A percentile compares a stretch with the other conserved stretches of the same genome.
These are phyloP conservation scores for Macrobrachium rosenbergii DNA, from an alignment of 1,140 invertebrate species.

Conservation along the genomic window DNA sequence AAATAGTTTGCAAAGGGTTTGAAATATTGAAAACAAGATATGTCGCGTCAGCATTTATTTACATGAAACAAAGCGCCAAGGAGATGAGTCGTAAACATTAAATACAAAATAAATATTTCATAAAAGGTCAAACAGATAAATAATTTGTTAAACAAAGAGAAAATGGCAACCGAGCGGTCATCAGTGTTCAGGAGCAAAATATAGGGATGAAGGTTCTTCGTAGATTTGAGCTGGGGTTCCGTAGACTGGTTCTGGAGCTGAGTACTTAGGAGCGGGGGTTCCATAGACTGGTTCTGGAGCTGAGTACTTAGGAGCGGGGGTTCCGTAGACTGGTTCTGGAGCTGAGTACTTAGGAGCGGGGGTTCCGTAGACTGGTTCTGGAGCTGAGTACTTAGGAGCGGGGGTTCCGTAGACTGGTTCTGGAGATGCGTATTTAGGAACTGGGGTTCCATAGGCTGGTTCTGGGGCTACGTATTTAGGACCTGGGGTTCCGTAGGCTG, in stretches of 20 bases:
- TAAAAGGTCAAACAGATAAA: slow-evolving; percentile 2
- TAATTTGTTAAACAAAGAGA: neutral
- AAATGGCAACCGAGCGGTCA: neutral
- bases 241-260: slow-evolving; percentile 14
- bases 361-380: neutral
- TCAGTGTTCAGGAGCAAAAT: neutral
- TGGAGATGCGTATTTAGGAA: neutral
- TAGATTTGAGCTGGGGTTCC: neutral
- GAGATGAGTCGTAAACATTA: no score
- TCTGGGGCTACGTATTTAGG: neutral
- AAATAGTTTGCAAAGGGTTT: no score
- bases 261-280: neutral
- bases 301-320: neutral
- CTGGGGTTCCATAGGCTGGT: neutral
- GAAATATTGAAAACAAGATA: no score
- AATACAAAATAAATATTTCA: no score
- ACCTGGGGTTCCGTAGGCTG: neutral
- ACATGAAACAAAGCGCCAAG: no score
- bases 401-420: neutral
- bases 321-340: neutral
- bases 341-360: neutral
- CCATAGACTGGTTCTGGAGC: neutral
- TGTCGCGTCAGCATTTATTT: no score
- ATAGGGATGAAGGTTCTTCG: neutral
- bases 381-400: slow-evolving; percentile 2